Base-by-base conservation (phyloP, 2,113 vertebrate genomes). In the Oreochromis aureus region DNA sequence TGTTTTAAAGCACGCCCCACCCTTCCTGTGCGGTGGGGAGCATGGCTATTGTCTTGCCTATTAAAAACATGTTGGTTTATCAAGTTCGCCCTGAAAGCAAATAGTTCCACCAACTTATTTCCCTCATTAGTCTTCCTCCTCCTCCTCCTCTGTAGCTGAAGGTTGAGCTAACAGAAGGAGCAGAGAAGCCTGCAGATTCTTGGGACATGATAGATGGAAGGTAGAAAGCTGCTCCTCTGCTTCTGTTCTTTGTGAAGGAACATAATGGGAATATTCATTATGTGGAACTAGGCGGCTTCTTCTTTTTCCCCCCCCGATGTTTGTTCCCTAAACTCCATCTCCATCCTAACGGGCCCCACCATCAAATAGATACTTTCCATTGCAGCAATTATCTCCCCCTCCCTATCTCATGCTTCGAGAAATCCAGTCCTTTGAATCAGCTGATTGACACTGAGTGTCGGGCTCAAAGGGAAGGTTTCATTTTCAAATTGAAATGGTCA, bases 401-500 rank as follows among this genome's bases (percentile, higher is more conserved):
- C 51, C n/a, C 80, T 34, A 53, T 78, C 63, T 89, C 73, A 8
- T 78, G 46, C 73, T 32, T 78, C 1, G 2, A 18, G 44, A 78
- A 78, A 51, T 78, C 46, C 63, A 41, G 10, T 41, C 18, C 87
- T 90, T 83, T 91, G 78, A 88, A 76, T 87, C 55, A 32, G 4
- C 56, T 63, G 92, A 83, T 76, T 91, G 83, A 86, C 89, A 58
- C 16, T 4, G 71, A 27, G 39, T 10, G 56, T 78, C 11, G 3
- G 46, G 46, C 27, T 53, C 46, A 78, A 46, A 54, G 84, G 3
- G 39, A 44, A 83, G 84, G 84, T 80, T 89, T 85, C 2, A 80
- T 81, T 87, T 94, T 86, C 84, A 84, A 58, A 89, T 79, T 61
- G 73, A 76, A 69, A 81, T 19, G 8, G 27, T 84, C 41, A 85